Evolutionary conservation across 1,140 invertebrate genomes (phyloP), one percentile per base, ranked within the genome.

Genomic region (Drosophila simulans): DNA sequence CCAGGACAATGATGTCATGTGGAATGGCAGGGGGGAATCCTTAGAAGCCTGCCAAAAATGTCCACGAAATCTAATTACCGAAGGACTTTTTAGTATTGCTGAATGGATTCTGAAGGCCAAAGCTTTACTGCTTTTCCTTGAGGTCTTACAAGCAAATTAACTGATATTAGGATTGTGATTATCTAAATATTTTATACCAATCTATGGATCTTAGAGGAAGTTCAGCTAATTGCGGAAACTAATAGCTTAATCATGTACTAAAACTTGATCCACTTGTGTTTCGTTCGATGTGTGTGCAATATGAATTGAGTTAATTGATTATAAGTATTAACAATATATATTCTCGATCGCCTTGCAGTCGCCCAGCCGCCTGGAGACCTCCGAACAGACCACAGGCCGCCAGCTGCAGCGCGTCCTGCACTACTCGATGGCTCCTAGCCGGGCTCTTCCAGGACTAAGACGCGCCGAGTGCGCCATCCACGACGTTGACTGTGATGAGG

Each of bases 401-500:
- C 80, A 92, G n/a, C 71, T 94, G 63, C 72, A 91, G 49, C 77
- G 88, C 4, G 91, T 92, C 37, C 65, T 94, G 10, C 88, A 91
- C 54, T 92, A 90, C 31, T 93, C 92, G 31, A 92, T 91, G 80
- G 92, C 92, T 17, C 92, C 92, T 20, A 92, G 80, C 60, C 92
- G 93, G 60, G 91, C 92, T 11, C 56, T 94, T 51, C 93, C 94
- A 46, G 93, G 93, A 55, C 91, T 93, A 51, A 82, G 93, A 58
- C 73, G 91, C 10, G 77, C 92, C 57, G 86, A 91, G 40, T 92
- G 92, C 63, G 81, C 91, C 57, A 63, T 88, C 25, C 92, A 93
- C 49, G 90, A 92, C 73, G 90, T 95, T 22, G 95, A 96, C 91
- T 94, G 95, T 81, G 96, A 97, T 93, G 96, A 97, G 93, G 96